These are phyloP conservation scores for Wiebesia pumilae DNA, from an alignment of 1,140 invertebrate genomes.

Conservation along the genomic window DNA sequence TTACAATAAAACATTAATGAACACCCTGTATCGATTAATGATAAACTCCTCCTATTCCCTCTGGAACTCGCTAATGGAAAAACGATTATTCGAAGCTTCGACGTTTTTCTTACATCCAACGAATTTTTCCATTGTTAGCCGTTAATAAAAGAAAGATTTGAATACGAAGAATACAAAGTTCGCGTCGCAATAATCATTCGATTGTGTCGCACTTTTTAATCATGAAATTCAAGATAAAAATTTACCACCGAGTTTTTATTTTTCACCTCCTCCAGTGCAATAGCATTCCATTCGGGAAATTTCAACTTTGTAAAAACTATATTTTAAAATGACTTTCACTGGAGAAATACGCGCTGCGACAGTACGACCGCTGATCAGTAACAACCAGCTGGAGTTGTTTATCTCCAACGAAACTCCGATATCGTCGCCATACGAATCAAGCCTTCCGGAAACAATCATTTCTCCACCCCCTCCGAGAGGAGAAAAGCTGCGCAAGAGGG, in stretches of 20 bases:
- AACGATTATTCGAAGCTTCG: constrained; percentile 8
- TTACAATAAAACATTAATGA: constrained; percentile 27
- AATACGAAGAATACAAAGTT: neutral
- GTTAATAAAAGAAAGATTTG: neutral
- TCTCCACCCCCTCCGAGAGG: neutral
- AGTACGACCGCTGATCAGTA: no score
- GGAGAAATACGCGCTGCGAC: no score
- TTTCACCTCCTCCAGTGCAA: no score
- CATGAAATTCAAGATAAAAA: neutral
- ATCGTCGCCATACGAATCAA: no score
- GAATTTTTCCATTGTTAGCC: neutral
- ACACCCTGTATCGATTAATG: constrained; percentile 7
- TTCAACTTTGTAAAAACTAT: no score
- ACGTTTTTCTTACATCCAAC: neutral
- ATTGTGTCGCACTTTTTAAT: neutral
- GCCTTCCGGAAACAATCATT: neutral
- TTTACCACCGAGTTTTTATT: neutral
- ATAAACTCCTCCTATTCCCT: neutral
- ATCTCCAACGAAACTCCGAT: no score
- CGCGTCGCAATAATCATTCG: neutral
- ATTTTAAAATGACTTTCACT: no score
- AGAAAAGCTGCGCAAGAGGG: neutral
- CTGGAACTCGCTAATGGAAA: neutral
- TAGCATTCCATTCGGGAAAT: no score
- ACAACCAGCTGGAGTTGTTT: no score